Evolutionary conservation across 2,113 vertebrate genomes (phyloP), one percentile per base, ranked within the genome.

Genomic region (Austrofundulus limnaeus): DNA sequence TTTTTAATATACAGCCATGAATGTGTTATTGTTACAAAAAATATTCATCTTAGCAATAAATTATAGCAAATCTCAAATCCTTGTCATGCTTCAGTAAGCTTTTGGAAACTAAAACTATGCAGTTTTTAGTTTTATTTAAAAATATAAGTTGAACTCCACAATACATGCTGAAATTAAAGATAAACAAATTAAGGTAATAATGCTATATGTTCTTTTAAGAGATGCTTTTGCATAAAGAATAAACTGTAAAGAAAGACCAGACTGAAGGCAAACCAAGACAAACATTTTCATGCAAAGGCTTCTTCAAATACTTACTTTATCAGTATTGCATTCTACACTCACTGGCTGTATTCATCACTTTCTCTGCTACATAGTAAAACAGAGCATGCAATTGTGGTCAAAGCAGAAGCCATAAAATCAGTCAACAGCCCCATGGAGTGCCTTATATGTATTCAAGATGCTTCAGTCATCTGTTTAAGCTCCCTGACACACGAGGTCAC

Each of bases 241-340:
- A 28, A 28, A 7, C 28, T 5, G 11, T 13, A 12, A 48, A 48
- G 3, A 3, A 16, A 52, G n/a, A 4, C 15, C 12, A 45, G 28
- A n/a, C 19, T 7, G 17, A 19, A 58, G 16, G 20, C 52, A 34
- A 67, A 23, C 9, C 24, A 38, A 11, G 9, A 14, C 11, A 16
- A 25, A 54, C 49, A 37, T 17, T n/a, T 24, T 45, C 14, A 46
- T 34, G 15, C 7, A 69, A 61, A 77, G 4, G 13, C 21, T 38
- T 66, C 61, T 74, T 79, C 50, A 53, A 77, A 74, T 31, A 71
- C 55, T 81, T 76, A 76, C 72, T 63, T 43, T 63, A 34, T 24
- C 23, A 59, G 19, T 11, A 51, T 55, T 42, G 42, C 0, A 57
- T 57, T 57, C 8, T 41, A 46, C 66, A 73, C 46, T 23, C 20